A percentile compares a stretch with the other conserved stretches of the same genome.
These are phyloP conservation scores for Catajapyx aquilonaris DNA, from an alignment of 1,140 invertebrate species.

Conservation along the genomic window DNA sequence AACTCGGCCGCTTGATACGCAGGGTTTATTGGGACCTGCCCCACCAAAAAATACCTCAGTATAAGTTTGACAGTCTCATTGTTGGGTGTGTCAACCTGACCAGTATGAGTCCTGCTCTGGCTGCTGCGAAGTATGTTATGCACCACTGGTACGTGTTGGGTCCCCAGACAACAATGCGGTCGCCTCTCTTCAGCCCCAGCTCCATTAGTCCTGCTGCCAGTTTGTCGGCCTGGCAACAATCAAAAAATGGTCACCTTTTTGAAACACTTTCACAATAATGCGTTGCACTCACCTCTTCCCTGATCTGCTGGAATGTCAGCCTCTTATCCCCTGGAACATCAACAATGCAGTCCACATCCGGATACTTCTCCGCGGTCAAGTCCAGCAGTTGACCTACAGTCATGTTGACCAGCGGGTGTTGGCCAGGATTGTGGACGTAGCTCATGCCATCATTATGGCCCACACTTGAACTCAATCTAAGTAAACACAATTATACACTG, in stretches of 20 bases:
- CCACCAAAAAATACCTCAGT: too few species aligned
- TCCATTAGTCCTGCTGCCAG: slow-evolving; percentile 57
- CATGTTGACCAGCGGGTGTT: slow-evolving; percentile 28
- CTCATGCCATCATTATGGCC: too few species aligned
- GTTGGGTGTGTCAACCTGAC: too few species aligned
- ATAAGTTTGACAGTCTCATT: too few species aligned
- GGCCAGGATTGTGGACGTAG: slow-evolving; percentile 25
- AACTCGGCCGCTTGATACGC: slow-evolving; percentile 54
- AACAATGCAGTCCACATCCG: slow-evolving; percentile 33
- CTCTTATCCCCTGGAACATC: too few species aligned
- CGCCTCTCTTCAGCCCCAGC: slow-evolving; percentile 55
- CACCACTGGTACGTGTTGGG: slow-evolving; percentile 74
- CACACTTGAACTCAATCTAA: too few species aligned
- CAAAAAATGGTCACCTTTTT: too few species aligned
- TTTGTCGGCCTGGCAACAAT: slow-evolving; percentile 42
- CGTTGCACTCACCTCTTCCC: too few species aligned
- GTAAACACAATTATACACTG: too few species aligned
- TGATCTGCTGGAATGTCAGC: too few species aligned
- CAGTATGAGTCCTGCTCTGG: slow-evolving; percentile 56
- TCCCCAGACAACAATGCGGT: slow-evolving; percentile 69
- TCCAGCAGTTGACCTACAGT: slow-evolving; percentile 40
- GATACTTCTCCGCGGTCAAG: slow-evolving; percentile 27
- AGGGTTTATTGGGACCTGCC: slow-evolving; percentile 70
- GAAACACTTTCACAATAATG: too few species aligned
- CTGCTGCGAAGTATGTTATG: slow-evolving; percentile 48